Evolutionary conservation across 2,113 vertebrate genomes (phyloP).

Genomic region (Willisornis vidua): DNA sequence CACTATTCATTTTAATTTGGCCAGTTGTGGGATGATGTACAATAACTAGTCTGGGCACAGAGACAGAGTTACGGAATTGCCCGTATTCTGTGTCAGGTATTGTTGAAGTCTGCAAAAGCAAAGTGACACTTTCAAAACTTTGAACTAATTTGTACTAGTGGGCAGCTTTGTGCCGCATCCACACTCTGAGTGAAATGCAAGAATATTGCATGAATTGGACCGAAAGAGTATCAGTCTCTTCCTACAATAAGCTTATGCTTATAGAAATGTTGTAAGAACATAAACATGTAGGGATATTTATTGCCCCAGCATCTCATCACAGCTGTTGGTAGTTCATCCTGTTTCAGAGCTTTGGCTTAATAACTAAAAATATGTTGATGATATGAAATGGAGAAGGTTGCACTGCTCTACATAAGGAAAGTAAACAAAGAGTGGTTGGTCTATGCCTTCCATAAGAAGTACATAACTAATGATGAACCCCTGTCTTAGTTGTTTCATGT

Average conservation of each 20-base stretch:
- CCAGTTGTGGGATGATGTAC: not conserved
- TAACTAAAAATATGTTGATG: not conserved
- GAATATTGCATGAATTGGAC: not conserved
- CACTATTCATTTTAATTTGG: not conserved
- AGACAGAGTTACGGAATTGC: not conserved
- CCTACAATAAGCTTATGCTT: not conserved
- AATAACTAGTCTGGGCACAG: not conserved
- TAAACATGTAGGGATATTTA: not conserved
- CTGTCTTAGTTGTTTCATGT: not conserved
- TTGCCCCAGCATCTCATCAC: not conserved
- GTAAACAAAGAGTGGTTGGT: not conserved
- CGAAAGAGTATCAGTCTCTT: not conserved
- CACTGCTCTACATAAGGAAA: not conserved
- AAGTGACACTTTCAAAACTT: not conserved
- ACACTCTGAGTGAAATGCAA: not conserved
- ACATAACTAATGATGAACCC: not conserved
- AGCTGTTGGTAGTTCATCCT: not conserved
- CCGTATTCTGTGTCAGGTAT: not conserved
- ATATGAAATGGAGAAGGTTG: not conserved
- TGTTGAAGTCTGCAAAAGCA: not conserved
- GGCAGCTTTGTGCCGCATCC: not conserved
- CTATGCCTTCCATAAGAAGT: not conserved
- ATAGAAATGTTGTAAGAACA: not conserved
- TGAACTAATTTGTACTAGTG: not conserved
- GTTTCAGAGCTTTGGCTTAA: not conserved